phyloP scores from a whole-genome alignment of 2,888 invertebrate species.

The Platerodrilus igneus region DNA sequence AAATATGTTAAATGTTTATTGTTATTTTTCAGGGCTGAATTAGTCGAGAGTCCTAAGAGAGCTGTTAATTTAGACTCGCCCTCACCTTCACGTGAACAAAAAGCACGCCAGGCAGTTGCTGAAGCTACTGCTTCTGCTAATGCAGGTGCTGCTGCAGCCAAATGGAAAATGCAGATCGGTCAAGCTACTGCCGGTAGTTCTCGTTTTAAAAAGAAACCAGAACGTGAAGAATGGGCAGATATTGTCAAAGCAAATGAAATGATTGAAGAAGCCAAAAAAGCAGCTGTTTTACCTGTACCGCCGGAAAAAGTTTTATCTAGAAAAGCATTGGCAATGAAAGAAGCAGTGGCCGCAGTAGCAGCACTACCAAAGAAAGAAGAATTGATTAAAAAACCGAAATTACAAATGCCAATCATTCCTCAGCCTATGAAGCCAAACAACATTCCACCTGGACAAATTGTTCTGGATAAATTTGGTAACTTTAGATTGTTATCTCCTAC shows the following conservation, averaged over 20 bases:
- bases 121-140: constrained; percentile 50
- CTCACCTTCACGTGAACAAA: constrained; percentile 47
- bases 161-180: constrained; percentile 69
- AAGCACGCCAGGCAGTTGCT: constrained; percentile 49
- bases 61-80: constrained; percentile 43
- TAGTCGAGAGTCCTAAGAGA: constrained; percentile 40
- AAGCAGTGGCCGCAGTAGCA: constrained; percentile 55
- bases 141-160: constrained; percentile 52
- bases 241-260: constrained; percentile 10
- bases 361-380: constrained; percentile 42
- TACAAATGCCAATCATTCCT: constrained; percentile 32
- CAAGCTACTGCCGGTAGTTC: constrained; percentile 50
- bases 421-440: constrained; percentile 37
- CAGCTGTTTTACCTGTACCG: constrained; percentile 35
- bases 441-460: constrained; percentile 54
- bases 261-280: constrained; percentile 15
- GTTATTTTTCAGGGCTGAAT: constrained; percentile 34
- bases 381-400: constrained; percentile 34
- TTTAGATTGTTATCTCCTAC: constrained; percentile 57
- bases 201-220: constrained; percentile 60
- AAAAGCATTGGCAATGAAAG: constrained; percentile 61
- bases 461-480: constrained; percentile 69
- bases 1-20: neutral
- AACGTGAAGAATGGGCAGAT: constrained; percentile 41
- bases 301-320: constrained; percentile 57